A percentile compares a stretch with the other conserved stretches of the same genome.
Evolutionary conservation across 2,888 invertebrate genomes (phyloP).

Genomic region (Patella caerulea): DNA sequence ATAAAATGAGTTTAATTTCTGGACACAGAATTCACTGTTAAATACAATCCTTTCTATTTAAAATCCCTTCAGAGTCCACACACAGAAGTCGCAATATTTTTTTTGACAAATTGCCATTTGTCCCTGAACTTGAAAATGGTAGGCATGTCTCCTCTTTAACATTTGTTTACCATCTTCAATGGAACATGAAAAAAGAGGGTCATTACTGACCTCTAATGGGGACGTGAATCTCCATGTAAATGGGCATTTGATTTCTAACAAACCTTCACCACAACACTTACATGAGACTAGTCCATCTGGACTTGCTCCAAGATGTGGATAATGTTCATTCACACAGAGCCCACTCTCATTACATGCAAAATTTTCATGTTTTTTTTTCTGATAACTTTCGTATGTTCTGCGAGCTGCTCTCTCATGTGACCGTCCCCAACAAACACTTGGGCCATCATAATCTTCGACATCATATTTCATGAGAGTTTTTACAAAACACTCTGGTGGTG

Average conservation of each 20-base stretch:
- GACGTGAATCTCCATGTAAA: constrained; percentile 7
- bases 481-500: not conserved
- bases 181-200: not conserved
- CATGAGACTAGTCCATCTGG: constrained; percentile 27
- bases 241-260: constrained; percentile 25
- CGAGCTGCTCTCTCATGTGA: not conserved
- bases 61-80: constrained; percentile 11
- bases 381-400: not conserved
- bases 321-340: constrained; percentile 5
- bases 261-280: constrained; percentile 29
- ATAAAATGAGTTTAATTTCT: not conserved
- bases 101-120: constrained; percentile 27
- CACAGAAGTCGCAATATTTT: constrained; percentile 22
- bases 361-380: not conserved
- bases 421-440: not conserved
- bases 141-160: not conserved
- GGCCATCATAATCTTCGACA: not conserved
- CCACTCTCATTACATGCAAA: constrained; percentile 10
- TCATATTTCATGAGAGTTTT: not conserved
- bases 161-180: not conserved
- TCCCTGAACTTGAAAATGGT: constrained; percentile 27
- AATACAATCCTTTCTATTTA: constrained; percentile 16
- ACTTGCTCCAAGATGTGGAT: constrained; percentile 22
- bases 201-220: not conserved
- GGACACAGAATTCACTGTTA: constrained; percentile 2